These are phyloP conservation scores for Pempheris klunzingeri DNA, from an alignment of 2,797 vertebrate genomes.

Conservation along the genomic window DNA sequence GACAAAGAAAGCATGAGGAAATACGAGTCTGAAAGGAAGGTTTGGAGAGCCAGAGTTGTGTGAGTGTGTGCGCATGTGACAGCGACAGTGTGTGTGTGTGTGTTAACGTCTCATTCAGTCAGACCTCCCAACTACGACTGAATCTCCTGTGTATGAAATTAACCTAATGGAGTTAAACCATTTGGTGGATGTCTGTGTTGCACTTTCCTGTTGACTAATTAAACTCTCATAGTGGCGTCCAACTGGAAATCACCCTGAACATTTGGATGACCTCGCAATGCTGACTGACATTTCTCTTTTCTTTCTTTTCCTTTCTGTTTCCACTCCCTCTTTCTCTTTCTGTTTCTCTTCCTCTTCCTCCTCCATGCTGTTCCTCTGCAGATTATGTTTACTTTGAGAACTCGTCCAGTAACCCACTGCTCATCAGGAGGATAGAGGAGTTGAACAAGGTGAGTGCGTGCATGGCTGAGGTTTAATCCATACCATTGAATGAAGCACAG, in stretches of 20 bases:
- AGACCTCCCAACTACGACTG: slow-evolving; percentile 55
- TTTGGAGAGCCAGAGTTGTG: slow-evolving; percentile 29
- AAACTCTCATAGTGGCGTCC: slow-evolving; percentile 44
- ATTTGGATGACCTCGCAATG: slow-evolving; percentile 44
- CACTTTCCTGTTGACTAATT: slow-evolving; percentile 46
- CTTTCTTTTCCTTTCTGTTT: slow-evolving; percentile 24
- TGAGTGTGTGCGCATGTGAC: slow-evolving; percentile 22
- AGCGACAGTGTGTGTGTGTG: slow-evolving; percentile 11
- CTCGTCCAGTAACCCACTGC: slow-evolving; percentile 90
- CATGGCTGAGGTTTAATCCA: slow-evolving; percentile 10
- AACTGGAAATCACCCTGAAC: slow-evolving; percentile 47
- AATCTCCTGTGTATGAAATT: slow-evolving; percentile 59
- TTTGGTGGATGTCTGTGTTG: slow-evolving; percentile 51
- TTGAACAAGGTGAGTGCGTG: slow-evolving; percentile 87
- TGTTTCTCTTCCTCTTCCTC: slow-evolving; percentile 20
- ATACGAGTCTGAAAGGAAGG: slow-evolving; percentile 58
- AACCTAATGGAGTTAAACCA: slow-evolving; percentile 48
- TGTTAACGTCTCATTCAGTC: slow-evolving; percentile 42
- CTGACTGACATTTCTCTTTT: slow-evolving; percentile 46
- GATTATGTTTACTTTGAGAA: slow-evolving; percentile 92
- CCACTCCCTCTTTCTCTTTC: slow-evolving; percentile 1
- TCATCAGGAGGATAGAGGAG: slow-evolving; percentile 91
- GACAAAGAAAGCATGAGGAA: slow-evolving; percentile 69
- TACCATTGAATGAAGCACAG: slow-evolving; percentile 17
- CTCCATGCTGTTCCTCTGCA: slow-evolving; percentile 66